A percentile compares a stretch with the other conserved stretches of the same genome.
These are phyloP conservation scores for Willisornis vidua DNA, from an alignment of 2,113 vertebrate genomes.

Conservation along the genomic window DNA sequence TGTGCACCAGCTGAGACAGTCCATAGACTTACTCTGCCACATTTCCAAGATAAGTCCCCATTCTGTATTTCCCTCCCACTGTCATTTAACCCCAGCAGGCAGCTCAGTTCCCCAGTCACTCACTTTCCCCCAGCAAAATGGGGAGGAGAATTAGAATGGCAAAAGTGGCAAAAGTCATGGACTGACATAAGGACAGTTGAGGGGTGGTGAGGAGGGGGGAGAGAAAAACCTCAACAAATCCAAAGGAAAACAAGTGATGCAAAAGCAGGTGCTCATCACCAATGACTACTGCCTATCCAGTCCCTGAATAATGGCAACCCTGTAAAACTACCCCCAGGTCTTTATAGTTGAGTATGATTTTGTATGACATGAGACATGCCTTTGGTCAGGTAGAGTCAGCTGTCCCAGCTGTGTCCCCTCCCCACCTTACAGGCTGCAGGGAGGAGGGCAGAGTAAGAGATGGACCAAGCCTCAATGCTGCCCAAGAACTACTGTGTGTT, in stretches of 20 bases:
- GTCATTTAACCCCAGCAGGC: background rate
- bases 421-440: background rate
- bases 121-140: rapidly evolving
- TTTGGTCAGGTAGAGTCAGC: background rate
- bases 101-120: background rate
- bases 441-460: background rate
- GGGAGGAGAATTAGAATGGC: background rate
- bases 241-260: background rate
- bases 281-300: background rate
- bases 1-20: background rate
- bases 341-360: background rate
- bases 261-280: background rate
- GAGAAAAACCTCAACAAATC: background rate
- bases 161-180: background rate
- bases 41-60: background rate
- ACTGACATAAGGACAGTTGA: background rate
- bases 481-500: background rate
- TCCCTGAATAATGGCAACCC: background rate
- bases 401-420: background rate
- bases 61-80: background rate
- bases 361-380: background rate
- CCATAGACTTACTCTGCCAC: background rate
- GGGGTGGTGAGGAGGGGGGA: rapidly evolving
- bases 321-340: background rate
- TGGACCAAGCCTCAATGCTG: background rate